Percentiles rank a stretch among this genome's conserved stretches.
These are phyloP conservation scores for Eupithecia vulgata DNA, from an alignment of 2,888 invertebrate species.

Conservation along the genomic window DNA sequence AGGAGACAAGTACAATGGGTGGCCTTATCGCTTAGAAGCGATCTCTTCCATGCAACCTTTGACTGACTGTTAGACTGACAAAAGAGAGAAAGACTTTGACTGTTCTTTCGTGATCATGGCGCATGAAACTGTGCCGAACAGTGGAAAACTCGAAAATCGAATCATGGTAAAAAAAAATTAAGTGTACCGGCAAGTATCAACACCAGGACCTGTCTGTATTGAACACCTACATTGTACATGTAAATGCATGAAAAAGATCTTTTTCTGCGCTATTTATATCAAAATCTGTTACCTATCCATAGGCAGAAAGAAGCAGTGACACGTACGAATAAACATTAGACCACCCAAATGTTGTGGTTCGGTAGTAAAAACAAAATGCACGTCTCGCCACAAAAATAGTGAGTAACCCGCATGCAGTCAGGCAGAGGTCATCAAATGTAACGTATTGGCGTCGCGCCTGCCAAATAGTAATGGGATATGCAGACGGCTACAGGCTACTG, in stretches of 20 bases:
- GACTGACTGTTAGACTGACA: too few species aligned
- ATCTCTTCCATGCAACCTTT: too few species aligned
- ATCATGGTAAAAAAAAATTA: too few species aligned
- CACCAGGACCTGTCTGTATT: neutral
- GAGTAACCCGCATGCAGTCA: slow-evolving; percentile 31
- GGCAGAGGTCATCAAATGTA: slow-evolving; percentile 43
- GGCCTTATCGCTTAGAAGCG: too few species aligned
- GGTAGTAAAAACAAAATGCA: slow-evolving; percentile 34
- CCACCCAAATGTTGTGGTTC: slow-evolving; percentile 27
- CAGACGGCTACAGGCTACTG: neutral
- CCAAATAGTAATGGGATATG: slow-evolving; percentile 49
- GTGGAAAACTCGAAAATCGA: too few species aligned
- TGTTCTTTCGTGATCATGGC: too few species aligned
- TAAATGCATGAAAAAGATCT: neutral
- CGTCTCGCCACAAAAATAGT: slow-evolving; percentile 35
- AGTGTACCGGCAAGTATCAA: neutral
- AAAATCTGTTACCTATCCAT: neutral
- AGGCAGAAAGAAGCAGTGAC: neutral
- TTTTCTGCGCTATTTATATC: neutral
- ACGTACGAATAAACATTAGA: slow-evolving; percentile 21
- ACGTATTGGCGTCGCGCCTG: slow-evolving; percentile 44
- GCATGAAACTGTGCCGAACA: too few species aligned
- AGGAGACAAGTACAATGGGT: too few species aligned
- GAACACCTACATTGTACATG: neutral
- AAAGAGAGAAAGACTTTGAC: too few species aligned